These are phyloP conservation scores for Anaspis maculata DNA, from an alignment of 2,888 invertebrate genomes.

Conservation along the genomic window DNA sequence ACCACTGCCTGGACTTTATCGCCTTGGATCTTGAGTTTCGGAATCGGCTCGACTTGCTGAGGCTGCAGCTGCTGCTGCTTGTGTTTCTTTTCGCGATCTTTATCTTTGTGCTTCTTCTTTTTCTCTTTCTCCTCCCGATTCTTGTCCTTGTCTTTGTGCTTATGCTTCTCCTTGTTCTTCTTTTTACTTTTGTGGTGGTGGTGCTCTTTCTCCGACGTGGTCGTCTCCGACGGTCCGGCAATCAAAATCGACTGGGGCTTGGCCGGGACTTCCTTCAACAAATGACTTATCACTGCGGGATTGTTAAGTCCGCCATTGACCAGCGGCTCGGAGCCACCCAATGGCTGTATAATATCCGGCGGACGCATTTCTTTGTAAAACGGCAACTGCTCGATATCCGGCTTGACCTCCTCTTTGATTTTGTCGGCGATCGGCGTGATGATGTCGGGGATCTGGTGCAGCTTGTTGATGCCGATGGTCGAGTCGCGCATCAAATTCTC, in stretches of 20 bases:
- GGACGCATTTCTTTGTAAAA: constrained; percentile 41
- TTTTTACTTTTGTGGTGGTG: constrained; percentile 45
- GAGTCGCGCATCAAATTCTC: constrained; percentile 52
- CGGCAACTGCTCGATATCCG: constrained; percentile 8
- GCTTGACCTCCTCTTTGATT: constrained; percentile 13
- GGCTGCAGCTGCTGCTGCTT: constrained; percentile 24
- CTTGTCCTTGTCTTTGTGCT: constrained; percentile 71
- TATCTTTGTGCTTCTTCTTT: constrained; percentile 69
- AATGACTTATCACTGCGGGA: constrained; percentile 60
- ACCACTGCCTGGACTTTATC: constrained; percentile 24
- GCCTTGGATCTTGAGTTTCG: constrained; percentile 45
- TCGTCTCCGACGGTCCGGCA: too few relatives aligned
- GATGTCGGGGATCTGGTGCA: constrained; percentile 30
- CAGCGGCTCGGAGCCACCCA: constrained; percentile 29
- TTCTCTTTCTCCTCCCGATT: constrained; percentile 56
- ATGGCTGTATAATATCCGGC: constrained; percentile 42
- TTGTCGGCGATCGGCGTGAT: constrained; percentile 27
- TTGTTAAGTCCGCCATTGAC: constrained; percentile 65
- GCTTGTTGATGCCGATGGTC: constrained; percentile 36
- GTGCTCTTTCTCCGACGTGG: constrained; percentile 11
- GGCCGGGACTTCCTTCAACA: constrained; percentile 51
- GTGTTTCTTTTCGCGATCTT: constrained; percentile 43
- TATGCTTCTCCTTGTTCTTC: constrained; percentile 71
- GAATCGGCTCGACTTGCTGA: constrained; percentile 31
- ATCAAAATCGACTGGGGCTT: constrained; percentile 33